Percentiles rank a stretch among this genome's conserved stretches.
Evolutionary conservation across 2,888 invertebrate species (phyloP).

Genomic region (Papilio elwesi): DNA sequence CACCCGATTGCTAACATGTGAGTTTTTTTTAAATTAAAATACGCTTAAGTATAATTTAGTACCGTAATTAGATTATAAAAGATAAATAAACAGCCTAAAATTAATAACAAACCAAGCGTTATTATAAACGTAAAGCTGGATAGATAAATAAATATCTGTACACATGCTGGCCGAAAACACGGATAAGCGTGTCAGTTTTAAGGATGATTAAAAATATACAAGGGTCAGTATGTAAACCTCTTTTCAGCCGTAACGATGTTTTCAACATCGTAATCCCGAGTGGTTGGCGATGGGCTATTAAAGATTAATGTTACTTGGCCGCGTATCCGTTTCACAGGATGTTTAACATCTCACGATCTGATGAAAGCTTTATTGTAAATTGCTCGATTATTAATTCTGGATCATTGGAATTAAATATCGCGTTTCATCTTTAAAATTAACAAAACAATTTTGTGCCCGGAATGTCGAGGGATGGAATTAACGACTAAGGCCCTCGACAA

Average conservation of each 20-base stretch:
- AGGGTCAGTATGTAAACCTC: slow-evolving; percentile 24
- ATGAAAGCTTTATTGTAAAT: slow-evolving; percentile 50
- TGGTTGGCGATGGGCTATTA: slow-evolving; percentile 47
- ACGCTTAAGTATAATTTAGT: neutral
- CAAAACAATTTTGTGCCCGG: slow-evolving; percentile 17
- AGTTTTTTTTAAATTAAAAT: too few relatives aligned
- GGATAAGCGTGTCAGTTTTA: slow-evolving; percentile 22
- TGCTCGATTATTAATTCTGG: slow-evolving; percentile 26
- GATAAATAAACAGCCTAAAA: slow-evolving; percentile 11
- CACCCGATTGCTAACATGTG: too few relatives aligned
- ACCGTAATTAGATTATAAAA: slow-evolving; percentile 12
- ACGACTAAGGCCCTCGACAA: neutral
- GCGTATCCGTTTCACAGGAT: slow-evolving; percentile 52
- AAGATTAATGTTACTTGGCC: slow-evolving; percentile 51
- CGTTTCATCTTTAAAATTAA: slow-evolving; percentile 23
- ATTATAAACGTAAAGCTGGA: slow-evolving; percentile 9
- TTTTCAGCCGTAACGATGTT: slow-evolving; percentile 16
- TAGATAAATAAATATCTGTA: slow-evolving; percentile 14
- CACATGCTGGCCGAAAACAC: slow-evolving; percentile 10
- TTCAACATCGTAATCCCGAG: slow-evolving; percentile 42
- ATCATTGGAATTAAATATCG: slow-evolving; percentile 13
- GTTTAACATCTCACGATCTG: slow-evolving; percentile 56
- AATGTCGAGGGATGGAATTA: slow-evolving; percentile 13
- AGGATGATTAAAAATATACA: slow-evolving; percentile 31
- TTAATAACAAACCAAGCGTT: neutral